Conservation (phyloP, 53 echinoderm and acorn worm genomes). For the Paracentrotus lividus region DNA sequence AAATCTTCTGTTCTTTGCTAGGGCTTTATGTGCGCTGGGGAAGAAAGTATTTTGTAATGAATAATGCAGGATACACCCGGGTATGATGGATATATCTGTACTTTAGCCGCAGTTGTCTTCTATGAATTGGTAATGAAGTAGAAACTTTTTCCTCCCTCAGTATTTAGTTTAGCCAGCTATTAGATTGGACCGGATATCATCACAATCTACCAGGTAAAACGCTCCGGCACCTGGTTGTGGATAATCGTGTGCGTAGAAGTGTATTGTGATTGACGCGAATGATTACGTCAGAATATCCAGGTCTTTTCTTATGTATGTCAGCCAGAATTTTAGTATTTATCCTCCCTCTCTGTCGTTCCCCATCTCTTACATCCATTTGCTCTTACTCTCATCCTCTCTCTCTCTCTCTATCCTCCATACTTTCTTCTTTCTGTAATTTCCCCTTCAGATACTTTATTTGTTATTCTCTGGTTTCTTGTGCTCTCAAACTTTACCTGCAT, state of each 20-base stretch:
- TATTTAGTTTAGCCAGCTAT: neutral
- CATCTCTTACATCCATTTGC: neutral
- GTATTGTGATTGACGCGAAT: slow-evolving; percentile 46
- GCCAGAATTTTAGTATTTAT: neutral
- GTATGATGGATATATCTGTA: neutral
- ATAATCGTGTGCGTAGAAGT: slow-evolving; percentile 37
- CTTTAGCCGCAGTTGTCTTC: slow-evolving; percentile 21
- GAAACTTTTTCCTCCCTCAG: neutral
- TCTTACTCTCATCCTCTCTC: neutral
- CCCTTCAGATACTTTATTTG: too few species aligned
- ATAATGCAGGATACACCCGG: slow-evolving; percentile 2
- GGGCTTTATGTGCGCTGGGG: neutral
- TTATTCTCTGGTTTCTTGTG: neutral
- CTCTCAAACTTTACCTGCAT: neutral
- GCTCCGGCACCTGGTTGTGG: neutral
- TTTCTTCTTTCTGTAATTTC: neutral
- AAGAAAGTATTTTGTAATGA: slow-evolving; percentile 49
- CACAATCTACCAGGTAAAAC: neutral
- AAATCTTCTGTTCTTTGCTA: neutral
- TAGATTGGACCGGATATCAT: neutral
- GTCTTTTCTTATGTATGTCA: neutral
- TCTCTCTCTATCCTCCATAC: neutral
- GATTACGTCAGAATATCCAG: slow-evolving; percentile 54
- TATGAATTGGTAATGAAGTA: slow-evolving; percentile 49
- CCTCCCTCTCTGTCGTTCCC: neutral